Conservation (phyloP, 2,113 vertebrate species). For the Otolemur garnettii region DNA sequence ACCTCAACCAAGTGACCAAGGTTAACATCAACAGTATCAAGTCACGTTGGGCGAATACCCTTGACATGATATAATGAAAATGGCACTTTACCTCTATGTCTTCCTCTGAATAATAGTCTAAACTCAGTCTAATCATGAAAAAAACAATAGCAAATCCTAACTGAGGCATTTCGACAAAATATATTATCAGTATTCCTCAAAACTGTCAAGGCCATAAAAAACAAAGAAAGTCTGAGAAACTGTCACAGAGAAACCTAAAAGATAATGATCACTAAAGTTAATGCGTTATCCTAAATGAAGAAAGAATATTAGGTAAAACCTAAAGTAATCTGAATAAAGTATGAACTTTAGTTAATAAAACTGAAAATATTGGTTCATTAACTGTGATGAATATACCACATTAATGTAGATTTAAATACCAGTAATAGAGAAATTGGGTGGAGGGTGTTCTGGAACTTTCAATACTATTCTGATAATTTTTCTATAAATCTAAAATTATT, state of each 20-base stretch:
- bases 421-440: not conserved
- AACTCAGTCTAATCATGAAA: not conserved
- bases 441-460: not conserved
- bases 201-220: constrained; percentile 4
- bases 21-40: not conserved
- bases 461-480: not conserved
- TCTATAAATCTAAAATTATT: constrained; percentile 11
- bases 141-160: not conserved
- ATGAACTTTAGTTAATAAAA: constrained; percentile 37
- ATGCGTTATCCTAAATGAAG: not conserved
- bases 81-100: not conserved
- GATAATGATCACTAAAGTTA: not conserved
- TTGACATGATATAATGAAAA: not conserved
- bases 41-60: not conserved
- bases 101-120: not conserved
- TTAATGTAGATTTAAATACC: not conserved
- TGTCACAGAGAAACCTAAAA: not conserved
- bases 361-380: not conserved
- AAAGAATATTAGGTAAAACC: not conserved
- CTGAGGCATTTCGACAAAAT: not conserved
- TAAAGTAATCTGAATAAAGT: constrained; percentile 12
- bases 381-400: not conserved
- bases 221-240: not conserved
- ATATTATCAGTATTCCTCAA: not conserved
- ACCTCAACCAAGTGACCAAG: not conserved